A percentile compares a stretch with the other conserved stretches of the same genome.
These are phyloP conservation scores for Platygyra sinensis DNA, from an alignment of 64 coral and sea anemone genomes.

Conservation along the genomic window DNA sequence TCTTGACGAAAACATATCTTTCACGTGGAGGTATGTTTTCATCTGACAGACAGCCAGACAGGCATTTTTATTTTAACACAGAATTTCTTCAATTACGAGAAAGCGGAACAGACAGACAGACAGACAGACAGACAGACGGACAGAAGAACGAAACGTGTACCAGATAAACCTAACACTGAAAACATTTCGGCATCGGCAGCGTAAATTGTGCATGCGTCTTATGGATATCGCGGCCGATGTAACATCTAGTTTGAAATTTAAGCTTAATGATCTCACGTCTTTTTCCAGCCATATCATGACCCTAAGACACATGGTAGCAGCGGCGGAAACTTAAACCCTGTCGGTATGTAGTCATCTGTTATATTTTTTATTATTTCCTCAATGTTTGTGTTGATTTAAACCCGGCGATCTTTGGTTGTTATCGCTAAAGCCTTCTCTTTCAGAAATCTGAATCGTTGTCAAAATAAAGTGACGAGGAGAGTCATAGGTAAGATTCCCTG, in stretches of 20 bases:
- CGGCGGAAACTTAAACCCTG: slow-evolving; percentile 1
- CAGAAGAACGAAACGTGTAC: not conserved
- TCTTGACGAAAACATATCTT: no score
- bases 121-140: slow-evolving; percentile 4
- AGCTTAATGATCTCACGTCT: slow-evolving; percentile 1
- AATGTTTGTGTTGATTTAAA: no score
- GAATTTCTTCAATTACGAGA: no score
- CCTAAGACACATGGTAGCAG: slow-evolving; percentile 3
- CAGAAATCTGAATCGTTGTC: no score
- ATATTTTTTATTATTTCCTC: not conserved
- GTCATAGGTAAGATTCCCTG: no score
- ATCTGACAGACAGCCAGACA: no score
- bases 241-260: not conserved
- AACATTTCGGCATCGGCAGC: not conserved
- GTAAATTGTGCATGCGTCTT: not conserved
- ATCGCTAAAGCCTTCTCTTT: no score
- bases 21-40: no score
- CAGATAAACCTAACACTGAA: not conserved
- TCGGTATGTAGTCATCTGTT: not conserved
- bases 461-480: no score
- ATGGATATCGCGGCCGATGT: not conserved
- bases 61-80: no score
- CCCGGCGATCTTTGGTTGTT: no score
- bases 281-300: slow-evolving; percentile 38
- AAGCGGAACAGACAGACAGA: not conserved